Evolutionary conservation across 2,113 vertebrate species (phyloP), one percentile per base, ranked within the genome.

Genomic region (Pygoscelis antarcticus): DNA sequence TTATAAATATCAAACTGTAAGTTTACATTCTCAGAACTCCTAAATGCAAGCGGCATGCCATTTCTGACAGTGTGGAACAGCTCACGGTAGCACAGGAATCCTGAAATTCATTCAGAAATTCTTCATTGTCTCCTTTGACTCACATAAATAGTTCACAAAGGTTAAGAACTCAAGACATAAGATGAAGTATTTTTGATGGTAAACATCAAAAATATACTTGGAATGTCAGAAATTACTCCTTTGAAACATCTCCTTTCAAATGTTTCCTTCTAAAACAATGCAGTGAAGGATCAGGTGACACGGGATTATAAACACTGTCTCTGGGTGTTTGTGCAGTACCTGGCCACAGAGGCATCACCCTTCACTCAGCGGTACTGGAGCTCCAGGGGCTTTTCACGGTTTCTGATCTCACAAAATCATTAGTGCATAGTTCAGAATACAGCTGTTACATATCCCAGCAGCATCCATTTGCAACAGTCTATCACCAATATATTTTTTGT

Each of bases 221-320:
- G 82, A 96, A 95, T 94, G 87, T 90, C 75, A 90, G 54, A 92
- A 90, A 93, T 88, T 58, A 42, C 54, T 58, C 22, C 38, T 87
- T 68, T 89, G 47, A 93, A 96, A 61, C 23, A 58, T 51, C 83
- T 34, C 23, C 27, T 81, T 93, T 87, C 86, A 91, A 38, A 84
- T 60, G 40, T 55, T 92, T 84, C 44, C 38, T 75, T 96, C 84
- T 68, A 71, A 83, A 95, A 55, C 9, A 3, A 44, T 60, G n/a
- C 38, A 40, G 38, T 61, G 70, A 72, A 80, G 71, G 66, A 51
- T 95, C 32, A 2, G 38, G 23, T 95, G 62, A 55, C 68, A 78
- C 1, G 7, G 47, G n/a, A 66, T 78, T 74, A 55, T 30, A 82
- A 68, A 40, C 47, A 21, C 49, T 36, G 9, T 79, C 77, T 77